Base-by-base conservation (phyloP, 2,888 invertebrate genomes). In the Dolomedes plantarius region DNA sequence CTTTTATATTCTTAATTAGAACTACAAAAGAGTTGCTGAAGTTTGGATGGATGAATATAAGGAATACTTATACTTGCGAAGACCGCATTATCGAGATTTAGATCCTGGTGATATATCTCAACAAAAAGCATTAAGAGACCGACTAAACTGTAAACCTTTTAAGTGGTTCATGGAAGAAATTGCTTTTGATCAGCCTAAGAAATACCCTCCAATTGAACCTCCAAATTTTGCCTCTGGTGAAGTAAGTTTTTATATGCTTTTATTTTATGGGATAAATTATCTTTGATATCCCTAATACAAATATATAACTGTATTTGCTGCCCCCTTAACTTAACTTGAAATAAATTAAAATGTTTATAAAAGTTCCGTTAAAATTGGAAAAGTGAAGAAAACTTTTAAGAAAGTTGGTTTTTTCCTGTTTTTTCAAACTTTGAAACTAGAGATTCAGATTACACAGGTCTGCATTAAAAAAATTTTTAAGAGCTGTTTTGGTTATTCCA, bases 11-110 rank as follows among this genome's bases (percentile, higher is more conserved):
- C 5, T 36, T 31, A 13, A 7, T 28, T 65, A 96, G 95, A 98
- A 98, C 92, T 97, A 97, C 91, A 94, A 95, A 62, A 94, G 98
- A 86, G 98, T 98, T 0, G 98, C 98, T 0, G 97, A 97, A 90
- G 98, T 98, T 1, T 99, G 98, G 98, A 98, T 99, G 98, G 98
- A 99, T 91, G 98, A 98, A 90, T 99, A 97, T 91, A 96, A 96
- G 0, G 93, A 97, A 89, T 94, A 94, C 90, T 91, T 99, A 75
- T 98, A 98, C 92, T 92, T 93, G 87, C 93, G 97, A 0, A 93
- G 95, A 36, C 95, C 97, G 0, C 94, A 95, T 90, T 95, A 96
- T 90, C 92, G 93, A 16, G 91, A 91, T 0, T 92, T 97, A n/a
- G 94, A 96, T 91, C 93, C 96, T 0, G 98, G 98, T 0, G 95